Percentiles rank a stretch among this genome's conserved stretches.
Evolutionary conservation across 2,797 vertebrate species (phyloP).

Genomic region (Tapirus indicus): DNA sequence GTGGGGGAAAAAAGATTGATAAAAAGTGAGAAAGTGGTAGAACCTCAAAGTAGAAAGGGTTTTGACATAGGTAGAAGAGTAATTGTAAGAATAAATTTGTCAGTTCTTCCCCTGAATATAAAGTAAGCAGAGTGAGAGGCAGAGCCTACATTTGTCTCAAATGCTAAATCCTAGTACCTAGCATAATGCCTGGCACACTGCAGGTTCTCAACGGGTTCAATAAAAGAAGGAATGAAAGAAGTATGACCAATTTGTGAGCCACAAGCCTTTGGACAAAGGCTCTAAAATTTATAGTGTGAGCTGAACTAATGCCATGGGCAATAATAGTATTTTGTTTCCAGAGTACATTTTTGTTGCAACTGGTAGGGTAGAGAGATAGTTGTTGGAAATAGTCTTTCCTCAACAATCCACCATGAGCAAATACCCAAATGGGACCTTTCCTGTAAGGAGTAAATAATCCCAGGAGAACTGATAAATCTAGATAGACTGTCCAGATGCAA

Average conservation of each 20-base stretch:
- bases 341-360: conserved; percentile 31
- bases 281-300: not conserved
- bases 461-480: conserved; percentile 2
- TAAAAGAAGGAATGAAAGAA: not conserved
- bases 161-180: not conserved
- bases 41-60: not conserved
- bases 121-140: not conserved
- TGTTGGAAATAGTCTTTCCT: conserved; percentile 23
- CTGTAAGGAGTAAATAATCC: not conserved
- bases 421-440: conserved; percentile 23
- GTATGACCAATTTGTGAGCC: not conserved
- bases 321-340: conserved; percentile 2
- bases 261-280: not conserved
- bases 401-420: conserved; percentile 20
- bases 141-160: not conserved
- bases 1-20: not conserved
- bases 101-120: not conserved
- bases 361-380: not conserved
- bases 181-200: not conserved
- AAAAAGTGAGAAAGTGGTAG: not conserved
- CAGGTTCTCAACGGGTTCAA: not conserved
- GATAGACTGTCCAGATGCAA: not conserved
- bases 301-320: not conserved
- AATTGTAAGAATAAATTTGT: conserved; percentile 41
- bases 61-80: not conserved